Evolutionary conservation across 1,140 invertebrate species (phyloP), one percentile per base, ranked within the genome.

Genomic region (Andricus grossulariae): DNA sequence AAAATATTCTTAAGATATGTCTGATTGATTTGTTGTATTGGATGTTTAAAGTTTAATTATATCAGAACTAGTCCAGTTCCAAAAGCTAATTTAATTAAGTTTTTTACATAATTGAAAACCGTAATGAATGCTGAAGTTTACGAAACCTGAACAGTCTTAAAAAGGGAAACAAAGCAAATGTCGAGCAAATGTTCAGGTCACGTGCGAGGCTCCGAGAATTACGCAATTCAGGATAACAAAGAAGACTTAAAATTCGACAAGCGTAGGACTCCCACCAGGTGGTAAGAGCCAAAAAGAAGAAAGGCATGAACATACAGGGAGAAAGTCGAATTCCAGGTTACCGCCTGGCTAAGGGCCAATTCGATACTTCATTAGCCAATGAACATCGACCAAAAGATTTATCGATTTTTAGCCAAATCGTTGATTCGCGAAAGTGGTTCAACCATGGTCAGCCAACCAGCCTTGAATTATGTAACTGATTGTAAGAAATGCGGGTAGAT

Each of bases 221-320:
- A 50, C 52, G 51, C 39, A 32, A 19, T 18, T 50, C 21, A 10
- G 16, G 55, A 72, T 72, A 72, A 66, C 57, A 60, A 60, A 70
- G 51, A 19, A 52, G 50, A 72, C 50, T 79, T 75, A 57, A 70
- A 75, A 79, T 79, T 79, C 73, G 49, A 15, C 32, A 50, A 32
- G 11, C 55, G 50, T 73, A 52, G 39, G 12, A 50, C 54, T 7
- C 54, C 11, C 18, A 21, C 50, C 15, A 32, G 21, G 25, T 60
- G 21, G 57, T 60, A 60, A 60, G 25, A 60, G 21, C 32, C 21
- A 32, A 21, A 60, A 60, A 60, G 57, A 60, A 60, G 25, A 16
- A 60, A 15, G 16, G 21, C 6, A 5, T 32, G 57, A 60, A 60
- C 4, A 60, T 16, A 45, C 0, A 45, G 39, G 10, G 57, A 13